Conservation (phyloP, 2,113 vertebrate species). For the Porphyrio hochstetteri region DNA sequence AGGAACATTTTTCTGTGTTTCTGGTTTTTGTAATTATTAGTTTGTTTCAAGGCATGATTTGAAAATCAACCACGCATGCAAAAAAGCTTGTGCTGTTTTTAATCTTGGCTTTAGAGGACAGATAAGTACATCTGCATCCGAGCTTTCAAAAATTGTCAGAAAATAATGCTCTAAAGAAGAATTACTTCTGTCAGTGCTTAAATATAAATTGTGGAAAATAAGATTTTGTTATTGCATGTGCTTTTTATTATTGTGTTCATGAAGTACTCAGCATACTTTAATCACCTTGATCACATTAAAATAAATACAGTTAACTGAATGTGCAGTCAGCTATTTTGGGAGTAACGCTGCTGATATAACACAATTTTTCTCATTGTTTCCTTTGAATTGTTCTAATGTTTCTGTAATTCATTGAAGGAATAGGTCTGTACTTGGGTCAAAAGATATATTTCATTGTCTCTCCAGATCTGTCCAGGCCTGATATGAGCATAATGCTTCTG, state of each 20-base stretch:
- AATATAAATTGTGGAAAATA: neutral
- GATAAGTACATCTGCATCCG: neutral
- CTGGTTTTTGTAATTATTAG: neutral
- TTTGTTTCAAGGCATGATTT: constrained; percentile 30
- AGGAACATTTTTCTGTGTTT: neutral
- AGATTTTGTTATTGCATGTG: neutral
- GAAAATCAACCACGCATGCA: neutral
- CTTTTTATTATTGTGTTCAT: neutral
- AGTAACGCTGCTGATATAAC: neutral
- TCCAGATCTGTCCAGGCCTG: neutral
- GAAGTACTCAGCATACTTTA: neutral
- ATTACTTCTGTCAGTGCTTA: constrained; percentile 1
- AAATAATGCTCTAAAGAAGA: neutral
- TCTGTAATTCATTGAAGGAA: neutral
- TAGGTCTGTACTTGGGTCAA: neutral
- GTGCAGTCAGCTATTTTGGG: neutral
- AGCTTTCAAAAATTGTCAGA: constrained; percentile 19
- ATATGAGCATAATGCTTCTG: neutral
- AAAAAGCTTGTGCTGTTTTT: neutral
- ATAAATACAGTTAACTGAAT: neutral
- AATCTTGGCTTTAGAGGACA: constrained; percentile 6
- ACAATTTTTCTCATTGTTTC: neutral
- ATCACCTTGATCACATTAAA: neutral
- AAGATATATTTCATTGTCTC: neutral
- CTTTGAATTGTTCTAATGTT: neutral